Evolutionary conservation across 1,140 invertebrate species (phyloP).

Genomic region (Cotesia glomerata): DNA sequence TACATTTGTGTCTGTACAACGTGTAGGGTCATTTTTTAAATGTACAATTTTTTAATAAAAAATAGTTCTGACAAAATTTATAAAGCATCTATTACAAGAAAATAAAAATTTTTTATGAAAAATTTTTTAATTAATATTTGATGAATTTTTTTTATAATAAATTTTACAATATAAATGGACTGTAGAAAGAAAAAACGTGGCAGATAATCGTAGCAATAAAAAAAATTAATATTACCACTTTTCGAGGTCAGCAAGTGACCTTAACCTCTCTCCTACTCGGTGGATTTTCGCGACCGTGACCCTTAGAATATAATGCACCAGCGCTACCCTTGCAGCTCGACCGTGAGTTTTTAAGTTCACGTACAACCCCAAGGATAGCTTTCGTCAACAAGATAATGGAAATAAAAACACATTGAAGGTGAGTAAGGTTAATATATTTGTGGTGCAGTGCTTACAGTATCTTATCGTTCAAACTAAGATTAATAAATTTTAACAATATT

Average conservation of each 20-base stretch:
- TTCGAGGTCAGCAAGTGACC: conserved; percentile 31
- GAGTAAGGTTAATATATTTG: neutral
- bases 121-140: too few relatives aligned
- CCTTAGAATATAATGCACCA: conserved; percentile 18
- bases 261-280: conserved; percentile 27
- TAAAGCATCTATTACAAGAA: too few relatives aligned
- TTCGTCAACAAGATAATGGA: neutral
- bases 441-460: neutral
- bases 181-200: conserved; percentile 16
- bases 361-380: neutral
- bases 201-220: neutral
- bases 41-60: too few relatives aligned
- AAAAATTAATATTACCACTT: conserved; percentile 1
- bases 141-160: too few relatives aligned
- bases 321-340: conserved; percentile 27
- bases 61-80: too few relatives aligned
- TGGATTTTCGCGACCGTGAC: conserved; percentile 27
- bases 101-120: too few relatives aligned
- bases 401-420: neutral
- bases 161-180: neutral
- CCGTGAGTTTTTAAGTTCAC: conserved; percentile 32
- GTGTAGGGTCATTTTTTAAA: too few relatives aligned
- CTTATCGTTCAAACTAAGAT: too few relatives aligned
- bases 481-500: too few relatives aligned
- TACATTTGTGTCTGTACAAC: too few relatives aligned